Evolutionary conservation across 23 tunicate species (phyloP).

Genomic region (Trididemnum nubilum): DNA sequence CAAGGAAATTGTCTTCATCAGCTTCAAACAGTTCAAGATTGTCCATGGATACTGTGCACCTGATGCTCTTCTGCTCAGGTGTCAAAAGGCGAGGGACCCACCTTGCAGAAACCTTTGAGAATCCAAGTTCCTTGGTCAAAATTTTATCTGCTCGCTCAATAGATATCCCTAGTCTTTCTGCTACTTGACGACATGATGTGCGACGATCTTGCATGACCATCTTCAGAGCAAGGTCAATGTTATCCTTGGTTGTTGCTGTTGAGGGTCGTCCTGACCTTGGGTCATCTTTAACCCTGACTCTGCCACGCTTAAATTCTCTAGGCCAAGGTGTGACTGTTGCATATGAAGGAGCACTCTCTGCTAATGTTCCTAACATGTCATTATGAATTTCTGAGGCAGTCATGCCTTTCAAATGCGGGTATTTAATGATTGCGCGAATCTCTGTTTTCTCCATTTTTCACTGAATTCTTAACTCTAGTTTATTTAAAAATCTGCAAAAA

Average conservation of each 20-base stretch:
- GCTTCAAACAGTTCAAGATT: not conserved
- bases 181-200: not conserved
- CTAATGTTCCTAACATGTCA: not conserved
- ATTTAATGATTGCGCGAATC: not conserved
- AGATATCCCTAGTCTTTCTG: not conserved
- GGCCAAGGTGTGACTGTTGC: not conserved
- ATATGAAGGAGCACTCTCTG: not conserved
- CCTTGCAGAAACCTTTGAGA: not conserved
- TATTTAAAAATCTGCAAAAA: no score
- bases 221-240: not conserved
- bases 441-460: constrained; percentile 3
- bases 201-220: constrained; percentile 1
- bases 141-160: not conserved
- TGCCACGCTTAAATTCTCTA: not conserved
- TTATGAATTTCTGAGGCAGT: not conserved
- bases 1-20: no score
- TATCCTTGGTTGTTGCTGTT: not conserved
- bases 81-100: not conserved
- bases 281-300: not conserved
- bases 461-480: no score
- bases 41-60: not conserved
- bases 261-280: not conserved
- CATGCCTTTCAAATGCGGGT: not conserved
- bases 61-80: not conserved
- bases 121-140: not conserved